Conservation (phyloP, 2,797 vertebrate genomes). For the Neolamprologus multifasciatus region DNA sequence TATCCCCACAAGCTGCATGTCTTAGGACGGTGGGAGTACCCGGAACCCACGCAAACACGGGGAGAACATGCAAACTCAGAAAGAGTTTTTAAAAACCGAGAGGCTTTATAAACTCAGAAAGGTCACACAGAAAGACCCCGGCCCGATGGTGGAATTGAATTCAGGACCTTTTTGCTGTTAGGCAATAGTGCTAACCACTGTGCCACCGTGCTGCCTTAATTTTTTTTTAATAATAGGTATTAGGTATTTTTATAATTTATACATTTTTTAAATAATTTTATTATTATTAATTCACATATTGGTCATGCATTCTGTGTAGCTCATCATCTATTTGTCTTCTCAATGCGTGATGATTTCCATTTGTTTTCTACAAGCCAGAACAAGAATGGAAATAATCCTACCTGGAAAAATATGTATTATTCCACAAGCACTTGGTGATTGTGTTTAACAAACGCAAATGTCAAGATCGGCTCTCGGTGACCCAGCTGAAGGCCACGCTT, state of each 20-base stretch:
- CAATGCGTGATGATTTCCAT: background rate
- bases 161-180: background rate
- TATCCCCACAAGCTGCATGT: background rate
- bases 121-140: background rate
- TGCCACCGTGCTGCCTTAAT: background rate
- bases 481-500: conserved; percentile 8
- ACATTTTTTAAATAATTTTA: accelerated
- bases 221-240: background rate
- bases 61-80: background rate
- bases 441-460: conserved; percentile 45
- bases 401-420: background rate
- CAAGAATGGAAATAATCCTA: background rate
- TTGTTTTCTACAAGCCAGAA: background rate
- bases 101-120: background rate
- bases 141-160: background rate
- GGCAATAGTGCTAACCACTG: background rate
- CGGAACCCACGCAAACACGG: background rate
- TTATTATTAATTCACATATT: background rate
- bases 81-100: background rate
- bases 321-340: background rate
- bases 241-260: background rate
- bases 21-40: background rate
- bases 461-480: conserved; percentile 28
- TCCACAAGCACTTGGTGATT: conserved; percentile 2
- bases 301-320: background rate